Evolutionary conservation across 2,113 vertebrate genomes (phyloP).

Genomic region (Tamias sibiricus): DNA sequence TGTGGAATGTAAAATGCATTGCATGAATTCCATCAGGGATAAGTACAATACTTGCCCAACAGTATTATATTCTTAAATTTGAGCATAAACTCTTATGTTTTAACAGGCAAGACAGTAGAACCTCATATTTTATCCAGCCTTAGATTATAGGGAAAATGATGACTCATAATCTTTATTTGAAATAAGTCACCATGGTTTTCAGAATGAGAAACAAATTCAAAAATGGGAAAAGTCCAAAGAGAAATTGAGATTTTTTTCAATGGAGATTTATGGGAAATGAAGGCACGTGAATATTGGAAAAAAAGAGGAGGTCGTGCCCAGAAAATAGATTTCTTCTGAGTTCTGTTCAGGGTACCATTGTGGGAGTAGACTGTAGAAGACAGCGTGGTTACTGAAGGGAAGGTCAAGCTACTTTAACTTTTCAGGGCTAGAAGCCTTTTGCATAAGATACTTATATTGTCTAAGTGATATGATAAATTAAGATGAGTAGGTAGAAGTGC

Average conservation of each 20-base stretch:
- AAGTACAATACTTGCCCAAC: background rate
- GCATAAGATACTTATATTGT: background rate
- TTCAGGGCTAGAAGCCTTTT: background rate
- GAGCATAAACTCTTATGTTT: background rate
- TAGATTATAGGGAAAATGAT: background rate
- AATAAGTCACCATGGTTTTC: background rate
- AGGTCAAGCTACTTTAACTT: background rate
- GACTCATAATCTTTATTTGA: background rate
- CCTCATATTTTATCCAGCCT: background rate
- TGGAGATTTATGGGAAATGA: background rate
- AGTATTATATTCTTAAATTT: background rate
- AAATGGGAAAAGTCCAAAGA: background rate
- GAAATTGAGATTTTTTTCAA: background rate
- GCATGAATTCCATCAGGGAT: background rate
- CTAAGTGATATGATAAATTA: background rate
- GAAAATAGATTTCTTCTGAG: background rate
- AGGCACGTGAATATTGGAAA: background rate
- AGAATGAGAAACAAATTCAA: slow-evolving; percentile 6
- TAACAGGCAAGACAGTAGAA: background rate
- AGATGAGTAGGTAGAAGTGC: background rate
- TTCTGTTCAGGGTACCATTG: background rate
- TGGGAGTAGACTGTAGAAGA: background rate
- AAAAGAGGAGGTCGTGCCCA: background rate
- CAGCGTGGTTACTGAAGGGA: background rate
- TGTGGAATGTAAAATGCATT: background rate